phyloP scores from a whole-genome alignment of 2,113 vertebrate species.

The Alaudala cheleensis region DNA sequence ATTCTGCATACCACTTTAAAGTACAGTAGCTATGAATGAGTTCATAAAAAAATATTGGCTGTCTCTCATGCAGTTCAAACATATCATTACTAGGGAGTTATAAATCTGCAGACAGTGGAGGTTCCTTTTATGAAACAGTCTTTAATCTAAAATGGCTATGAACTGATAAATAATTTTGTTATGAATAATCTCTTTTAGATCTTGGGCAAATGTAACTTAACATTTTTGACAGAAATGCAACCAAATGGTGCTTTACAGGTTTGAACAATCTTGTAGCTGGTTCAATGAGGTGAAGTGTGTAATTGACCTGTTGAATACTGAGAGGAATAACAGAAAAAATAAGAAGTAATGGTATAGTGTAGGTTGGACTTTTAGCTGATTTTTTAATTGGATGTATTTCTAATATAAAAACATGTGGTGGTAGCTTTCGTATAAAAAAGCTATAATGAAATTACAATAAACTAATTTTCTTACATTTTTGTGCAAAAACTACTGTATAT shows the following conservation, averaged over 20 bases:
- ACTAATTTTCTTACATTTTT: background rate
- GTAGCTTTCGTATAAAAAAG: background rate
- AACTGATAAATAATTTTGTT: slow-evolving; percentile 34
- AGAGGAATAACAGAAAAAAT: background rate
- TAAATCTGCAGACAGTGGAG: background rate
- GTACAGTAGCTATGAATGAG: slow-evolving; percentile 8
- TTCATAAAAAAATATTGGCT: slow-evolving; percentile 21
- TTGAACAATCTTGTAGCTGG: background rate
- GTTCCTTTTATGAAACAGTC: background rate
- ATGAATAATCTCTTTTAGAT: slow-evolving; percentile 6
- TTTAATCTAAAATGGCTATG: slow-evolving; percentile 5
- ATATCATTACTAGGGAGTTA: background rate
- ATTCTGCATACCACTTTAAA: slow-evolving; percentile 24
- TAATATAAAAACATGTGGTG: background rate
- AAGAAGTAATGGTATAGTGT: background rate
- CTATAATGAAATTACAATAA: background rate
- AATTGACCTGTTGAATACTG: background rate
- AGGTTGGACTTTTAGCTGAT: background rate
- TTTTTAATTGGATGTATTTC: background rate
- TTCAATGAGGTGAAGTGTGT: background rate
- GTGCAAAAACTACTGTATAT: background rate
- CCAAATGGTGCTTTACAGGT: background rate
- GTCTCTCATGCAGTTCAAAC: slow-evolving; percentile 16
- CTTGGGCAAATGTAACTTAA: slow-evolving; percentile 1
- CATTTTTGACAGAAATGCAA: slow-evolving; percentile 13